Conservation (phyloP, 2,888 invertebrate genomes). For the Cremastinae sp. region DNA sequence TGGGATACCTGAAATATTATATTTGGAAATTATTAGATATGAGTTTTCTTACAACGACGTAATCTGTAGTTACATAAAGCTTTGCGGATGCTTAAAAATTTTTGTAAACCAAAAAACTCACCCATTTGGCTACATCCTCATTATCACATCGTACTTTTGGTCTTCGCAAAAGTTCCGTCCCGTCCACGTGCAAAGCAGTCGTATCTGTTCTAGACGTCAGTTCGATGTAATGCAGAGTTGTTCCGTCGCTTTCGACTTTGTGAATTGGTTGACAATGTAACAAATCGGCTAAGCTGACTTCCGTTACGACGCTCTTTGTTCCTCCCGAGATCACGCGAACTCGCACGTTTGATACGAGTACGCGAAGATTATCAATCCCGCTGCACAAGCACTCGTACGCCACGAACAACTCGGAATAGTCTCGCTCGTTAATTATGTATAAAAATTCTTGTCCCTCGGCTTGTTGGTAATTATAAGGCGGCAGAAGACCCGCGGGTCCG, state of each 20-base stretch:
- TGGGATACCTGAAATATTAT: slow-evolving; percentile 83
- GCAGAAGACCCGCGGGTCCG: slow-evolving; percentile 91
- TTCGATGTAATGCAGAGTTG: slow-evolving; percentile 85
- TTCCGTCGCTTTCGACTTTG: slow-evolving; percentile 80
- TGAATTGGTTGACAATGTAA: slow-evolving; percentile 85
- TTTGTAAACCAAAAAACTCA: slow-evolving; percentile 73
- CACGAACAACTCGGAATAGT: slow-evolving; percentile 90
- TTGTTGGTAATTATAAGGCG: slow-evolving; percentile 88
- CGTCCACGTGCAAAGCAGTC: slow-evolving; percentile 79
- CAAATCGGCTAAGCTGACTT: slow-evolving; percentile 81
- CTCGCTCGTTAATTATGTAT: slow-evolving; percentile 86
- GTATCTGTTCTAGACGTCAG: slow-evolving; percentile 81
- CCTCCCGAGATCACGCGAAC: slow-evolving; percentile 83
- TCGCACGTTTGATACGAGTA: slow-evolving; percentile 88
- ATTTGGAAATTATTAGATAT: slow-evolving; percentile 13
- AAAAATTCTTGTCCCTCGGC: slow-evolving; percentile 92
- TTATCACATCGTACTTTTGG: slow-evolving; percentile 90
- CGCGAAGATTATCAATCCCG: slow-evolving; percentile 90
- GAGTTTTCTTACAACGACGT: not conserved
- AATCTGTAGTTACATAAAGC: not conserved
- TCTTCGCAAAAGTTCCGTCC: slow-evolving; percentile 83
- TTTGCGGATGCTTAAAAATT: not conserved
- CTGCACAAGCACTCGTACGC: slow-evolving; percentile 90
- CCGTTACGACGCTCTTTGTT: slow-evolving; percentile 78
- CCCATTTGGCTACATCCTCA: slow-evolving; percentile 86